phyloP scores from a whole-genome alignment of 2,888 invertebrate genomes.

The Leptogaster cylindrica region DNA sequence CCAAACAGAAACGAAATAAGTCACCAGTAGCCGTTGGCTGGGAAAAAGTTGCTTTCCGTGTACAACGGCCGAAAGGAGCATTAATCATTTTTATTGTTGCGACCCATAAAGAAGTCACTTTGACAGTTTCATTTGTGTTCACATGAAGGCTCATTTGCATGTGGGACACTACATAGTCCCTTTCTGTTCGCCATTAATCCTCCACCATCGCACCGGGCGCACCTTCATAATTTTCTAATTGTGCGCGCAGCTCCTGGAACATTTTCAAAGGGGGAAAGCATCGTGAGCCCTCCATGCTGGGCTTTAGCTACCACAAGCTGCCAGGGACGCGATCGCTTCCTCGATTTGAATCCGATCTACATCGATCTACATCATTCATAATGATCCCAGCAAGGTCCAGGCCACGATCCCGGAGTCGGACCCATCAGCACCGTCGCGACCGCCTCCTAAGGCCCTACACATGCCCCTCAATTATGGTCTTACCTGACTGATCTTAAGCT shows the following conservation, averaged over 20 bases:
- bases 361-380: slow-evolving; percentile 33
- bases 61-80: slow-evolving; percentile 30
- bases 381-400: slow-evolving; percentile 1
- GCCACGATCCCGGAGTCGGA: neutral
- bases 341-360: slow-evolving; percentile 24
- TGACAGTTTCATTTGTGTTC: slow-evolving; percentile 39
- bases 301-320: neutral
- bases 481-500: slow-evolving; percentile 35
- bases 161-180: slow-evolving; percentile 12
- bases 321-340: neutral
- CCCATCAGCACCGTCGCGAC: neutral
- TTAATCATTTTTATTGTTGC: slow-evolving; percentile 39
- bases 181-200: slow-evolving; percentile 13
- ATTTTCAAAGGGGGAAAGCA: neutral
- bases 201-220: neutral
- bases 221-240: neutral
- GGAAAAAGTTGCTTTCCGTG: slow-evolving; percentile 24
- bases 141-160: slow-evolving; percentile 31
- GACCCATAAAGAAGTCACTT: slow-evolving; percentile 32
- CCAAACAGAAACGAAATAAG: slow-evolving; percentile 18
- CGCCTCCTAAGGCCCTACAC: slow-evolving; percentile 14
- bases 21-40: slow-evolving; percentile 25
- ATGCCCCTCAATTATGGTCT: slow-evolving; percentile 30
- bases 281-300: neutral
- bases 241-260: neutral